These are phyloP conservation scores for Mesocricetus auratus DNA, from an alignment of 2,113 vertebrate genomes.

Conservation along the genomic window DNA sequence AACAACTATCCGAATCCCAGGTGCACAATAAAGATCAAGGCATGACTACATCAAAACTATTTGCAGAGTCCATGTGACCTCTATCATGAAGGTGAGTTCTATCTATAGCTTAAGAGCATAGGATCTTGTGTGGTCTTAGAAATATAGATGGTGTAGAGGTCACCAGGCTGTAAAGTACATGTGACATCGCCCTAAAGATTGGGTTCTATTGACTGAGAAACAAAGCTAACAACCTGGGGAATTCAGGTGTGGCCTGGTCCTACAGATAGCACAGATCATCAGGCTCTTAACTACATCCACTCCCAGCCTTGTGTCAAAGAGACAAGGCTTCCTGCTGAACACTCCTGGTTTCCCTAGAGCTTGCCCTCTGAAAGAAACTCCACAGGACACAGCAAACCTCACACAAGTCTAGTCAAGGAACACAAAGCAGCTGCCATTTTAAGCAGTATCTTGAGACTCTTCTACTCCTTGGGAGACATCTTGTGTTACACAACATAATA, in stretches of 20 bases:
- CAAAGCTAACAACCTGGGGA: background rate
- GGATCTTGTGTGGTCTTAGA: background rate
- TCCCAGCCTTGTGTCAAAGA: background rate
- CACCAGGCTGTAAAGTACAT: background rate
- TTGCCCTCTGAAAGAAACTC: background rate
- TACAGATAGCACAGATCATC: background rate
- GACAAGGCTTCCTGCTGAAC: background rate
- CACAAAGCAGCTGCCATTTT: slow-evolving; percentile 44
- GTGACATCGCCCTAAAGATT: background rate
- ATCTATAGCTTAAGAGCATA: background rate
- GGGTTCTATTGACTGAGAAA: background rate
- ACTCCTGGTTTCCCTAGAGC: background rate
- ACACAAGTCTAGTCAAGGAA: slow-evolving; percentile 23
- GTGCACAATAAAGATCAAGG: background rate
- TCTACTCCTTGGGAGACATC: slow-evolving; percentile 66
- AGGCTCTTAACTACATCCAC: background rate
- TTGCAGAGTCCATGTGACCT: background rate
- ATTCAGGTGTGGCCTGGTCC: background rate
- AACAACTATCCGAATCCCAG: background rate
- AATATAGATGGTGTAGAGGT: background rate
- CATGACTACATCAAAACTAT: background rate
- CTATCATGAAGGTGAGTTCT: background rate
- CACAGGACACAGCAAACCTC: slow-evolving; percentile 18
- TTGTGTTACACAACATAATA: slow-evolving; percentile 58
- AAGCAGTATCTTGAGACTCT: slow-evolving; percentile 59